These are phyloP conservation scores for Rallus limicola DNA, from an alignment of 2,113 vertebrate genomes.

Conservation along the genomic window DNA sequence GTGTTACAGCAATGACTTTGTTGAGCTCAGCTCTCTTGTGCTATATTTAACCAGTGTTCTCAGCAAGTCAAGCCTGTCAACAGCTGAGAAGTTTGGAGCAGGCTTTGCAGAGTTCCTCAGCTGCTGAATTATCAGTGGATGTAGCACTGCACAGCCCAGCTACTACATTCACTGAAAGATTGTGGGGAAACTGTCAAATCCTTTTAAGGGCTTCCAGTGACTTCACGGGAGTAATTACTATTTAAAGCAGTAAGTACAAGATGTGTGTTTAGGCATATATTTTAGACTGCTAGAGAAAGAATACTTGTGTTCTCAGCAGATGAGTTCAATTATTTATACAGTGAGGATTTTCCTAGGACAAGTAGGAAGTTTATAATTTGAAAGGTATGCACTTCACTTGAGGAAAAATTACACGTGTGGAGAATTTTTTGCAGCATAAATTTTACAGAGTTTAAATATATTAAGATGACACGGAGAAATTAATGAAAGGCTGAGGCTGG, in stretches of 20 bases:
- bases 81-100: conserved; percentile 87
- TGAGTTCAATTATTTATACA: conserved; percentile 65
- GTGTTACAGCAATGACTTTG: conserved; percentile 79
- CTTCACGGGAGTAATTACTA: conserved; percentile 69
- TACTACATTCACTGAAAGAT: conserved; percentile 57
- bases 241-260: conserved; percentile 63
- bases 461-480: conserved; percentile 16
- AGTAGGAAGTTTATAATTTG: conserved; percentile 62
- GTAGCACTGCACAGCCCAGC: conserved; percentile 53
- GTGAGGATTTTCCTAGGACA: conserved; percentile 62
- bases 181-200: conserved; percentile 63
- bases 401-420: conserved; percentile 39
- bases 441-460: conserved; percentile 29
- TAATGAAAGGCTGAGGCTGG: conserved; percentile 39
- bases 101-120: conserved; percentile 81
- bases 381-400: conserved; percentile 40
- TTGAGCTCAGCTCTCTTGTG: conserved; percentile 76
- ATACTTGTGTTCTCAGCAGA: conserved; percentile 57
- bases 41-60: conserved; percentile 93
- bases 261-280: conserved; percentile 47
- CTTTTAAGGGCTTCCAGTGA: conserved; percentile 73
- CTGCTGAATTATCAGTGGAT: conserved; percentile 85
- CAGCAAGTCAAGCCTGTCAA: conserved; percentile 87
- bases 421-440: conserved; percentile 21
- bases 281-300: conserved; percentile 59